Evolutionary conservation across 1,140 invertebrate species (phyloP).

Genomic region (Rhizoglyphus robini): DNA sequence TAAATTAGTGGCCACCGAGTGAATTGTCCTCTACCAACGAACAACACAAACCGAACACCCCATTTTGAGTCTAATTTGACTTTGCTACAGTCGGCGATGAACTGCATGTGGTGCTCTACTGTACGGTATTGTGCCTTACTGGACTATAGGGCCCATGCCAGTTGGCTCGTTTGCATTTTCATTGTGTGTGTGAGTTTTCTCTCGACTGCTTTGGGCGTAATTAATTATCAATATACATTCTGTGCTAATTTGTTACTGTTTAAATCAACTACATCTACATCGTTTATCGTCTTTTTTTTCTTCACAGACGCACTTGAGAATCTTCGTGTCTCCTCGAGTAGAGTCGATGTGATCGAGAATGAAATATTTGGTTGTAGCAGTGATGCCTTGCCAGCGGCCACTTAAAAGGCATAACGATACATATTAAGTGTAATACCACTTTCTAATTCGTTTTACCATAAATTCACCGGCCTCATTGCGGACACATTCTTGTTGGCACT

Average conservation of each 20-base stretch:
- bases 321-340: slow-evolving; percentile 52
- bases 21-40: background rate
- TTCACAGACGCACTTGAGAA: slow-evolving; percentile 75
- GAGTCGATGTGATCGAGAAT: slow-evolving; percentile 59
- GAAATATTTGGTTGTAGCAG: slow-evolving; percentile 60
- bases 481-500: slow-evolving; percentile 29
- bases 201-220: too few relatives aligned
- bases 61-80: background rate
- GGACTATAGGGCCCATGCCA: too few relatives aligned
- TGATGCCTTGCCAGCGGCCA: slow-evolving; percentile 52
- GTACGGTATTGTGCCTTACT: too few relatives aligned
- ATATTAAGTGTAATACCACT: too few relatives aligned
- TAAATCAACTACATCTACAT: background rate
- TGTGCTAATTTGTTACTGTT: background rate
- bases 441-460: slow-evolving; percentile 7
- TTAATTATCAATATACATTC: background rate
- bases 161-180: too few relatives aligned
- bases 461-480: slow-evolving; percentile 19
- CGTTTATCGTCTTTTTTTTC: too few relatives aligned
- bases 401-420: too few relatives aligned
- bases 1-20: too few relatives aligned
- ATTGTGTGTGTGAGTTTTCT: too few relatives aligned
- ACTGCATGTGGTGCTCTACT: too few relatives aligned
- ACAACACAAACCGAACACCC: background rate
- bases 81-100: too few relatives aligned